Conservation (phyloP, 2,888 invertebrate species). For the Zygothrica quintamaculata region DNA sequence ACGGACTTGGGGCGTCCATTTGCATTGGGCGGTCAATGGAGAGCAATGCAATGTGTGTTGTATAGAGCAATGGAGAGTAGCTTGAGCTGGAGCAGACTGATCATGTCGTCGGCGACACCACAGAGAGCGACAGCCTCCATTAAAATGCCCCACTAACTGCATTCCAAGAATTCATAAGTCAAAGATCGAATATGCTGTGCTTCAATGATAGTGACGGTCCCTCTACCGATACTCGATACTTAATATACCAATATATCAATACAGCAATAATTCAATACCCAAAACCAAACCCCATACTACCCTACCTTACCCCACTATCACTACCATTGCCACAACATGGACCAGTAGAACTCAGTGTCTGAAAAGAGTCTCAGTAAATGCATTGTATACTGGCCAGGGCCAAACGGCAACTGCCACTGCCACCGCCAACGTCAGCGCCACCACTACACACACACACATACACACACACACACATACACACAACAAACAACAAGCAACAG, state of each 20-base stretch:
- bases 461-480: too few relatives aligned
- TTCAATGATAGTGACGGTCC: conserved; percentile 58
- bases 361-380: conserved; percentile 28
- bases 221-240: conserved; percentile 1
- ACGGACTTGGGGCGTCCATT: conserved; percentile 19
- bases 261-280: too few relatives aligned
- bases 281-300: too few relatives aligned
- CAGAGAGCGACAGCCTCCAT: conserved; percentile 57
- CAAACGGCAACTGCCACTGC: conserved; percentile 36
- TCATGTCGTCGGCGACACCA: conserved; percentile 8
- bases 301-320: too few relatives aligned
- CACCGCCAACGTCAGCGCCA: conserved; percentile 6
- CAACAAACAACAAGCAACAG: too few relatives aligned
- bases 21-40: conserved; percentile 14
- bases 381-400: conserved; percentile 61
- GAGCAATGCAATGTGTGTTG: neutral
- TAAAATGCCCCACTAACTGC: conserved; percentile 74
- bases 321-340: too few relatives aligned
- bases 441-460: too few relatives aligned
- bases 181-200: conserved; percentile 72
- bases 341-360: too few relatives aligned
- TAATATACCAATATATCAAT: too few relatives aligned
- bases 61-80: neutral
- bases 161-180: conserved; percentile 78
- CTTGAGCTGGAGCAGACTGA: conserved; percentile 8